Percentiles rank a stretch among this genome's conserved stretches.
Evolutionary conservation across 2,113 vertebrate species (phyloP).

Genomic region (Pygoscelis antarcticus): DNA sequence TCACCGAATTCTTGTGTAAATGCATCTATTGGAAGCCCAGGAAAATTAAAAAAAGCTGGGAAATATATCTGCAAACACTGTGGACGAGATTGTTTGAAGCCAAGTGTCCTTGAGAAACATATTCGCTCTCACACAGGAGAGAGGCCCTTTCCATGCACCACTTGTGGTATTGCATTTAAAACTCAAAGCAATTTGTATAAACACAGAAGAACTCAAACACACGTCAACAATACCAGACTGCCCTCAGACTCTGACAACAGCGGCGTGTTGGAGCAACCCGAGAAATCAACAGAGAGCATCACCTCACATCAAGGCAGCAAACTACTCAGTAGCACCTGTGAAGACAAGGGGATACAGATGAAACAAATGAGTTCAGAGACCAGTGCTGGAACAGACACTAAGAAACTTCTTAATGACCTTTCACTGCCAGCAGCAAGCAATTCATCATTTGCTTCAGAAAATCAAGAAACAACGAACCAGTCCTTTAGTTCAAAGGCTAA

Average conservation of each 20-base stretch:
- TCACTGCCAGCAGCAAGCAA: background rate
- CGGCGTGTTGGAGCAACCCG: slow-evolving; percentile 5
- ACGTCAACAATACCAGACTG: slow-evolving; percentile 81
- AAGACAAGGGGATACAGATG: background rate
- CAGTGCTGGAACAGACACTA: background rate
- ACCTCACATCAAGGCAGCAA: background rate
- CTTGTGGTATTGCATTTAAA: slow-evolving; percentile 93
- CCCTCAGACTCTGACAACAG: slow-evolving; percentile 77
- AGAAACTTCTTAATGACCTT: background rate
- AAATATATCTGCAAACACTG: slow-evolving; percentile 91
- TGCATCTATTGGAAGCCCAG: slow-evolving; percentile 24
- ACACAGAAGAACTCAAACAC: slow-evolving; percentile 92
- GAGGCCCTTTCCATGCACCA: slow-evolving; percentile 90
- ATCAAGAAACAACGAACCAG: background rate
- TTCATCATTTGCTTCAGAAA: background rate
- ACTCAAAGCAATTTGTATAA: slow-evolving; percentile 98
- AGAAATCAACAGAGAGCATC: background rate
- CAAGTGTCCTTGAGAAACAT: slow-evolving; percentile 96
- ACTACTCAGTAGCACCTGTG: background rate
- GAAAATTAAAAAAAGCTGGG: slow-evolving; percentile 80
- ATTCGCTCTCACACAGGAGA: slow-evolving; percentile 96
- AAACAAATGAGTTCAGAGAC: background rate
- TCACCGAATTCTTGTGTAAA: slow-evolving; percentile 49
- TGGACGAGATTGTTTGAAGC: slow-evolving; percentile 93
- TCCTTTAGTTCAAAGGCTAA: background rate